These are phyloP conservation scores for Sapayoa aenigma DNA, from an alignment of 2,113 vertebrate species.

Conservation along the genomic window DNA sequence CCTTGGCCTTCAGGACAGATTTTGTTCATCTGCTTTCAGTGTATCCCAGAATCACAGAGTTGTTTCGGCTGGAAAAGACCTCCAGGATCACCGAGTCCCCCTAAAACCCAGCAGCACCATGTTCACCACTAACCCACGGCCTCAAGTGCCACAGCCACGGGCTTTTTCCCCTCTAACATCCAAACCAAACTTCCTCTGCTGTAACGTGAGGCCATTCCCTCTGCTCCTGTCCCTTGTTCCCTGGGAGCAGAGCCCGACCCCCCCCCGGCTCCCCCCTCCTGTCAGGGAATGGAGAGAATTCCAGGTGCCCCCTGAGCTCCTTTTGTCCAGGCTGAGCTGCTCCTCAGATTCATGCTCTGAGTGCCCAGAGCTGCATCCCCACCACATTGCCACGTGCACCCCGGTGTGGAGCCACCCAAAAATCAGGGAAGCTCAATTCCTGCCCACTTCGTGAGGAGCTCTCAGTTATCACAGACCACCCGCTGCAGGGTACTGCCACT, in stretches of 20 bases:
- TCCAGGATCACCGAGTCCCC: not conserved
- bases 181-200: not conserved
- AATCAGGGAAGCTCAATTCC: not conserved
- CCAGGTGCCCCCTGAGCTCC: not conserved
- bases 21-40: not conserved
- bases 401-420: not conserved
- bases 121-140: accelerated
- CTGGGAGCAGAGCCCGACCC: not conserved
- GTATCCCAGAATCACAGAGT: not conserved
- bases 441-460: not conserved
- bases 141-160: accelerated
- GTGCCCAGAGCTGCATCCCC: not conserved
- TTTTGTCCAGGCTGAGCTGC: not conserved
- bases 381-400: accelerated
- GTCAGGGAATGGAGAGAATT: too few species aligned
- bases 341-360: not conserved
- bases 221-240: not conserved
- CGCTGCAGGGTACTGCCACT: not conserved
- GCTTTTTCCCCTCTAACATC: not conserved
- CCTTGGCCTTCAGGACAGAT: not conserved
- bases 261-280: not conserved
- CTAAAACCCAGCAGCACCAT: not conserved
- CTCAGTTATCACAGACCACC: not conserved
- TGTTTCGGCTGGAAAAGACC: accelerated
- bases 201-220: not conserved